Conservation (phyloP, 2,888 invertebrate species). For the Frankliniella fusca region DNA sequence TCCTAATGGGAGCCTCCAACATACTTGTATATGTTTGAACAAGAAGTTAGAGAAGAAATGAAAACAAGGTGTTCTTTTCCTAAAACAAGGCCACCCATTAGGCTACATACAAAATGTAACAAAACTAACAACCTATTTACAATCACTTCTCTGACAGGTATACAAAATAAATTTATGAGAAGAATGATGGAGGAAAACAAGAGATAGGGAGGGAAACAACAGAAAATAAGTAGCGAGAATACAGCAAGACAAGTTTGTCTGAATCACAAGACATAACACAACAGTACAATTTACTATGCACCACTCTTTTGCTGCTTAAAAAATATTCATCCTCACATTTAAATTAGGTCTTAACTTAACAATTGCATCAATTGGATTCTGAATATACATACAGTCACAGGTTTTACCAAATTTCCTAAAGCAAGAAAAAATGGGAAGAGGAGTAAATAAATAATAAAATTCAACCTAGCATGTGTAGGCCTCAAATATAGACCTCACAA, state of each 20-base stretch:
- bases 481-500: not conserved
- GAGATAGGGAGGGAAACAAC: slow-evolving; percentile 20
- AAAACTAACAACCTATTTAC: slow-evolving; percentile 26
- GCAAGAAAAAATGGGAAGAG: slow-evolving; percentile 20
- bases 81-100: slow-evolving; percentile 8
- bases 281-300: slow-evolving; percentile 16
- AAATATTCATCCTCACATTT: slow-evolving; percentile 21
- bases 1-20: not conserved
- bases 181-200: slow-evolving; percentile 22
- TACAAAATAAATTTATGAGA: slow-evolving; percentile 27
- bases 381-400: slow-evolving; percentile 26
- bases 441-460: slow-evolving; percentile 25
- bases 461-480: slow-evolving; percentile 1
- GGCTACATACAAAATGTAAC: slow-evolving; percentile 25
- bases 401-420: slow-evolving; percentile 25
- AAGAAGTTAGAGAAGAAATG: slow-evolving; percentile 6
- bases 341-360: slow-evolving; percentile 4
- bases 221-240: slow-evolving; percentile 26
- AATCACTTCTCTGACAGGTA: slow-evolving; percentile 14
- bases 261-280: slow-evolving; percentile 13
- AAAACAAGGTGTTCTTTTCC: slow-evolving; percentile 7
- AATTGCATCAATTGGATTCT: not conserved
- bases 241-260: slow-evolving; percentile 22
- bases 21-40: not conserved
- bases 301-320: not conserved